These are phyloP conservation scores for Planococcus citri DNA, from an alignment of 1,140 invertebrate species.

Conservation along the genomic window DNA sequence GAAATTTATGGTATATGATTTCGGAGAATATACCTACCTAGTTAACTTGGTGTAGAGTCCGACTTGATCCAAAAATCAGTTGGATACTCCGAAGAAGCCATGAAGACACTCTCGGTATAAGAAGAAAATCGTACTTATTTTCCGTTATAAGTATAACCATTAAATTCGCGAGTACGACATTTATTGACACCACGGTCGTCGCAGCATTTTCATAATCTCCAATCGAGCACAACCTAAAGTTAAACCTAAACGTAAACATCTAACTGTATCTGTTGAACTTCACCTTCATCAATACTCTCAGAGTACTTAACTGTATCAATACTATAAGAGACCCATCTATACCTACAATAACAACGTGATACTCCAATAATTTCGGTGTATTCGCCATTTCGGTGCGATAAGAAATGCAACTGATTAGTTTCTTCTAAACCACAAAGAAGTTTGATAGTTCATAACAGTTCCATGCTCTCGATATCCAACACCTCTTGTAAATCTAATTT, in stretches of 20 bases:
- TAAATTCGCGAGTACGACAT: no score
- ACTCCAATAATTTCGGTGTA: background rate
- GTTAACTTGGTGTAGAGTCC: no score
- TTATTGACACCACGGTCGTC: no score
- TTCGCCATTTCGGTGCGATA: background rate
- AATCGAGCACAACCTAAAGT: background rate
- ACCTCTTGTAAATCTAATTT: background rate
- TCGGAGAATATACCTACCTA: no score
- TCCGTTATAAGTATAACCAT: no score
- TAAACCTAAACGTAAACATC: background rate
- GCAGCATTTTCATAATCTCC: background rate
- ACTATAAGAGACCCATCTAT: background rate
- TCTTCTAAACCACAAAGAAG: background rate
- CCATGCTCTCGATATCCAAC: constrained; percentile 1
- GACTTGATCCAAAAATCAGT: no score
- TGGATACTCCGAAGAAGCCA: no score
- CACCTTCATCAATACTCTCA: no score
- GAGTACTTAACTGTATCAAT: background rate
- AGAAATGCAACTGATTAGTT: background rate
- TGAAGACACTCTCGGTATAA: no score
- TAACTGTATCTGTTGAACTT: background rate
- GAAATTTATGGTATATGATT: background rate
- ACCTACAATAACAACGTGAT: constrained; percentile 7
- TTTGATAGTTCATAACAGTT: background rate
- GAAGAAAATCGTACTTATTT: no score